A percentile compares a stretch with the other conserved stretches of the same genome.
Conservation (phyloP, 1,140 invertebrate species). For the Kradibia gibbosae region DNA sequence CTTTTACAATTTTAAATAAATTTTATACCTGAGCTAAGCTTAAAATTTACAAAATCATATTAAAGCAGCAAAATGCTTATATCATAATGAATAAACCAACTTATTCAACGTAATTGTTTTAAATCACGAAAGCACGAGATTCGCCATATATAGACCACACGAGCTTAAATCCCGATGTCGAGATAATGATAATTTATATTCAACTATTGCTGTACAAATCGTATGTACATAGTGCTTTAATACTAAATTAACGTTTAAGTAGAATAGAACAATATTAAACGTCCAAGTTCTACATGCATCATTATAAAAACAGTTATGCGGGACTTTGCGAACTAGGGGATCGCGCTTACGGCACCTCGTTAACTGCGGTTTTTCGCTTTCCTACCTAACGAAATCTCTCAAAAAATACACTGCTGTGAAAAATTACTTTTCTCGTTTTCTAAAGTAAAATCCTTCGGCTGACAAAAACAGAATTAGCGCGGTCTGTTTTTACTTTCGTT, state of each 20-base stretch:
- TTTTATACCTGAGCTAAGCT: too few species aligned
- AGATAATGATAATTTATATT: background rate
- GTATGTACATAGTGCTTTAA: background rate
- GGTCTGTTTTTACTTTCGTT: constrained; percentile 11
- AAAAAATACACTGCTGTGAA: background rate
- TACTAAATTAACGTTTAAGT: too few species aligned
- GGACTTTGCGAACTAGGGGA: background rate
- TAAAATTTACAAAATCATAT: too few species aligned
- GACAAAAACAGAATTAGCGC: background rate
- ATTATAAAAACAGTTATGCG: background rate
- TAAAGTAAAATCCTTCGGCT: background rate
- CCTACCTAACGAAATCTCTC: background rate
- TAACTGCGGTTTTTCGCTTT: constrained; percentile 26
- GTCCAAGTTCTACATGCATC: background rate
- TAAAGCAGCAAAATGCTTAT: too few species aligned
- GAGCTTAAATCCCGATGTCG: background rate
- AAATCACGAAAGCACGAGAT: too few species aligned
- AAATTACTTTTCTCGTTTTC: constrained; percentile 15
- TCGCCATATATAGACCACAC: too few species aligned
- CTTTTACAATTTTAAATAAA: too few species aligned
- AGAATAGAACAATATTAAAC: too few species aligned
- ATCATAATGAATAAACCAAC: too few species aligned
- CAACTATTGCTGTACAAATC: too few species aligned
- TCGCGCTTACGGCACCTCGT: background rate
- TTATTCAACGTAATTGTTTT: too few species aligned